Evolutionary conservation across 2,113 vertebrate species (phyloP).

Genomic region (Ciconia maguari): DNA sequence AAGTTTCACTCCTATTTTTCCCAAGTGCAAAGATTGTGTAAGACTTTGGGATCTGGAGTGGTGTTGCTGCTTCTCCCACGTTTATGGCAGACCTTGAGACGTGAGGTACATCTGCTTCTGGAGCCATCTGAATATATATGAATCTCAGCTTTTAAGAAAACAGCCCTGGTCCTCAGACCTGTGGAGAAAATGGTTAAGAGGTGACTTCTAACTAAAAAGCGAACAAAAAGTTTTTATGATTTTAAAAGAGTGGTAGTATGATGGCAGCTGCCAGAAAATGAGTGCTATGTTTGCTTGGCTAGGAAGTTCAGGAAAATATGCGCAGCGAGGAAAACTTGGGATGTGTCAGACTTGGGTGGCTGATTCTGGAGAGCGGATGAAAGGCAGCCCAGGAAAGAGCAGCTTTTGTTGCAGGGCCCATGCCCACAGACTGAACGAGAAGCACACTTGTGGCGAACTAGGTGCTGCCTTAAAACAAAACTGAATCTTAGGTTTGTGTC

Average conservation of each 20-base stretch:
- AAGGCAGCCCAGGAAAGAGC: neutral
- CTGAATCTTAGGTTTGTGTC: neutral
- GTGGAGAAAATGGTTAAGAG: neutral
- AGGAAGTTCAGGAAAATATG: neutral
- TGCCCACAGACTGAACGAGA: accelerated
- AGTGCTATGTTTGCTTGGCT: neutral
- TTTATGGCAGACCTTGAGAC: neutral
- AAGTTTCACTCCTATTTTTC: neutral
- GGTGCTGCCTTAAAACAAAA: neutral
- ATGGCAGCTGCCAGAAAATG: neutral
- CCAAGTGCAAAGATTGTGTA: neutral
- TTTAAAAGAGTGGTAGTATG: neutral
- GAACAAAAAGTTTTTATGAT: neutral
- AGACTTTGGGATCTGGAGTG: neutral
- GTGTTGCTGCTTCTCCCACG: neutral
- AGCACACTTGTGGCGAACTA: neutral
- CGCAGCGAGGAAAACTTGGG: accelerated
- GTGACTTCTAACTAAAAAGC: neutral
- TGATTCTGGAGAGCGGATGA: neutral
- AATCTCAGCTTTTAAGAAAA: neutral
- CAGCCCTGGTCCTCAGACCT: neutral
- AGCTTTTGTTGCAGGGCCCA: neutral
- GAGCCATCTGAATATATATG: neutral
- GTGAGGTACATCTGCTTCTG: neutral
- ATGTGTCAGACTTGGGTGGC: accelerated